Evolutionary conservation across 1,140 invertebrate species (phyloP), one percentile per base, ranked within the genome.

Genomic region (Drosophila ohnishii): DNA sequence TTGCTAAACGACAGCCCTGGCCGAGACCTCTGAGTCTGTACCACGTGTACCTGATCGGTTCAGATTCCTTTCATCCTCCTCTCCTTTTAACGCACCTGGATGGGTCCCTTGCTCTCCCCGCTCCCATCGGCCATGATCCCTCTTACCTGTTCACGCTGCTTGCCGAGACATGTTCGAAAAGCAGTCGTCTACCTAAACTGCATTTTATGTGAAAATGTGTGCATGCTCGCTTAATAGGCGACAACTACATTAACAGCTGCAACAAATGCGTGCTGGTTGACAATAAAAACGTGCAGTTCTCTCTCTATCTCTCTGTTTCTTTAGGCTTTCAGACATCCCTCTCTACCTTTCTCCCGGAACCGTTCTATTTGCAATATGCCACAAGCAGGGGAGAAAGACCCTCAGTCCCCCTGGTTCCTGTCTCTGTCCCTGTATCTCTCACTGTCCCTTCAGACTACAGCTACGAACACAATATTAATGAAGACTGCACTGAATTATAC

Each of bases 111-210:
- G 19, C 58, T 45, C 48, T 30, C 45, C 30, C 14, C 57, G 9
- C 39, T 55, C 13, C 39, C 55, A 5, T 35, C 13, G 16, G 9
- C 7, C 5, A 7, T 25, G 13, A 45, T 67, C n/a, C 39, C 62
- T 64, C n/a, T 57, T 88, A 88, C 80, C 80, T 83, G 83, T 44
- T 37, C 32, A 6, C 34, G 40, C 19, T 32, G 39, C 82, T 60
- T 83, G 82, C 53, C 60, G 14, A 51, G 84, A 86, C 82, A 87
- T 82, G 82, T 30, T 63, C 47, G 19, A 37, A 51, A 55, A 55
- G 28, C 39, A 50, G 40, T 58, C 59, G 25, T n/a, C 62, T 85
- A 87, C 78, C 83, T 87, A 71, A 25, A 48, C 34, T 66, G 60
- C 55, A 82, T 62, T 47, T 44, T 56, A 35, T n/a, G 13, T 35